Evolutionary conservation across 2,888 invertebrate genomes (phyloP), one percentile per base, ranked within the genome.

Genomic region (Stomorhina lunata): DNA sequence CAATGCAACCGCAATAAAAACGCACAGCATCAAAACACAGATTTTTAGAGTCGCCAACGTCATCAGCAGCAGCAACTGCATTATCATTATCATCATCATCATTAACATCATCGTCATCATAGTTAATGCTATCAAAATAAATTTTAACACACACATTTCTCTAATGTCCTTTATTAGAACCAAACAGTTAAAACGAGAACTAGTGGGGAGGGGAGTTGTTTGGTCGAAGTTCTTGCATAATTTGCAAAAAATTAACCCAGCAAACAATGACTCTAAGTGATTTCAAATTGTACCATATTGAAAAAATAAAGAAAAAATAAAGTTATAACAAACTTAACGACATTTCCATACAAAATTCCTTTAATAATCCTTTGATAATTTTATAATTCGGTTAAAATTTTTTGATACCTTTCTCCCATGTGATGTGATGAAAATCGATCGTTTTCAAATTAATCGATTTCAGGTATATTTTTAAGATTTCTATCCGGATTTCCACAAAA

Each of bases 1-100:
- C 66, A 79, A 32, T 72, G 72, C 48, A 73, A 55, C 55, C 37
- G 63, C 61, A 27, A 55, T 57, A 32, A 40, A 72, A 59, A 20
- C 20, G 9, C 55, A n/a, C 15, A 17, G 37, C 27, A 40, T 9
- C 66, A 57, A 34, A 71, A 71, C 63, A 45, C 5, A 40, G n/a
- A n/a, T 63, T 63, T 43, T 10, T 7, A 50, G 12, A 59, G 59
- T 48, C 66, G 55, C 66, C 45, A 57, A 34, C 27, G 22, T 22
- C n/a, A 27, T 5, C 50, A 25, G 15, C 27, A 7, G 12, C 48
- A 63, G n/a, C 45, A 57, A 34, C 27, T 22, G 12, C n/a, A 27
- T 5, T 25, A 25, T 9, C 27, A 7, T 6, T 37, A 63, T n/a
- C 37, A 48, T 50, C 27, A 40, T 32, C 50, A n/a, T 22, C 43